Percentiles rank a stretch among this genome's conserved stretches.
Conservation (phyloP, 2,113 vertebrate species). For the Syngnathus floridae region DNA sequence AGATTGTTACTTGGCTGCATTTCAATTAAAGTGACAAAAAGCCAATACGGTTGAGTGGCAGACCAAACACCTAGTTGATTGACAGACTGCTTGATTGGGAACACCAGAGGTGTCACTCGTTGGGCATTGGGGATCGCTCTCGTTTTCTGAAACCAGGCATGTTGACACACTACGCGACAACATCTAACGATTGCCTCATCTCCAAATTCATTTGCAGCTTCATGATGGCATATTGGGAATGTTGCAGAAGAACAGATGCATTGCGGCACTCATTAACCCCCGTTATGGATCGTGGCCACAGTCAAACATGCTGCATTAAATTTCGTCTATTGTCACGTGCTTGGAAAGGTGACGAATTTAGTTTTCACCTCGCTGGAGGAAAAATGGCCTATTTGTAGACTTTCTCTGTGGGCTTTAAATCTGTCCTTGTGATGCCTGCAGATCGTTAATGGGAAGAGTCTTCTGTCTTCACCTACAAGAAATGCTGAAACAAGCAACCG, state of each 20-base stretch:
- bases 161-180: not conserved
- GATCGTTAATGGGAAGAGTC: constrained; percentile 21
- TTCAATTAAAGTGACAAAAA: too few relatives aligned
- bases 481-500: constrained; percentile 29
- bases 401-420: constrained; percentile 5
- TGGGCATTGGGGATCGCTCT: not conserved
- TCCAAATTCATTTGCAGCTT: constrained; percentile 9
- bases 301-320: not conserved
- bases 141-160: constrained; percentile 3
- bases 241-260: not conserved
- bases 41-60: too few relatives aligned
- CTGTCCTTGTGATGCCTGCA: constrained; percentile 14
- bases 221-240: not conserved
- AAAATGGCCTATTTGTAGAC: constrained; percentile 19
- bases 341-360: not conserved
- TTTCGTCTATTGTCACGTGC: not conserved
- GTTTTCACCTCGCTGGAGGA: constrained; percentile 8
- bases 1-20: too few relatives aligned
- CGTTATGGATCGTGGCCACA: not conserved
- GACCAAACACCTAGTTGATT: not conserved
- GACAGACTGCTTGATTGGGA: not conserved
- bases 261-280: constrained; percentile 6
- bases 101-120: not conserved
- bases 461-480: constrained; percentile 17
- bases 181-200: not conserved